A percentile compares a stretch with the other conserved stretches of the same genome.
These are phyloP conservation scores for Gnathonemus echidnorhynchus DNA, from an alignment of 2,113 vertebrate genomes.

Conservation along the genomic window DNA sequence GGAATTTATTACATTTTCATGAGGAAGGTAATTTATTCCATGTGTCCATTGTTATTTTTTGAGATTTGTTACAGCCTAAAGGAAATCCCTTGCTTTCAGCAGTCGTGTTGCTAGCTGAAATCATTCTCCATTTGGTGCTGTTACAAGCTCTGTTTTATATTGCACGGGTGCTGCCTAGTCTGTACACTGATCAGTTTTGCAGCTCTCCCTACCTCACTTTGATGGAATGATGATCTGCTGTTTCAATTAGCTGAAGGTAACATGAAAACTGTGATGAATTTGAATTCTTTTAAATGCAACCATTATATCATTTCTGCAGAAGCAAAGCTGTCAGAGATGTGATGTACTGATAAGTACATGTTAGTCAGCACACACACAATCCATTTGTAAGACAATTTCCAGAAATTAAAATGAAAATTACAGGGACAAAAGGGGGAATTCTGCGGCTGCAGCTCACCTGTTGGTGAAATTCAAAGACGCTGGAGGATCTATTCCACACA, in stretches of 20 bases:
- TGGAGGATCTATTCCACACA: background rate
- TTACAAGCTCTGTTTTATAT: background rate
- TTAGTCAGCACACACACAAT: background rate
- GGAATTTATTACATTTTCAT: background rate
- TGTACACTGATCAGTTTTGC: background rate
- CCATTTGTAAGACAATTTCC: background rate
- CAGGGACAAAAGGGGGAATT: background rate
- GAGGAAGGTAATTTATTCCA: background rate
- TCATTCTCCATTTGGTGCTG: background rate
- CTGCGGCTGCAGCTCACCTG: background rate
- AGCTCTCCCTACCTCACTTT: background rate
- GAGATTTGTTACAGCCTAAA: background rate
- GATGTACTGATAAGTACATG: background rate
- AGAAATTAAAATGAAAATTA: background rate
- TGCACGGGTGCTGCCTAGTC: background rate
- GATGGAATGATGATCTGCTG: background rate
- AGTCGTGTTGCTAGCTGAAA: background rate
- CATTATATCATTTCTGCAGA: background rate
- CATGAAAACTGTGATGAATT: background rate
- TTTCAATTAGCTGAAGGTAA: background rate
- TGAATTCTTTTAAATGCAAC: background rate
- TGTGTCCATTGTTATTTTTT: background rate
- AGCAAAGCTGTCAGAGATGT: background rate
- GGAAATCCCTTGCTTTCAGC: background rate
- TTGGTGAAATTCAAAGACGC: background rate